Conservation (phyloP, 2,113 vertebrate genomes). For the Ondatra zibethicus region DNA sequence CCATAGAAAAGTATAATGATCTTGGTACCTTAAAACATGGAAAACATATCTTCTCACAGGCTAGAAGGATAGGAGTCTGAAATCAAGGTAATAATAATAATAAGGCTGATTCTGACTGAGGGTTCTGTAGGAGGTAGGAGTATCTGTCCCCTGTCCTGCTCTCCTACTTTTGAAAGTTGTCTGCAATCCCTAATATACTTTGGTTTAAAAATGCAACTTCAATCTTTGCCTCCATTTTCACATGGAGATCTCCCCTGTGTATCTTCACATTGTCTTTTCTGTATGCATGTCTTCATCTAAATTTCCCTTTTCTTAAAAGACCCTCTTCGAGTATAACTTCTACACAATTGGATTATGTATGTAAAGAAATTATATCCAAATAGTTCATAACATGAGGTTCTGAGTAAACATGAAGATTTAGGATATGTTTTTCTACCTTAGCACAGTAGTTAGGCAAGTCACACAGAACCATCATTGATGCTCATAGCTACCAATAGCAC, state of each 20-base stretch:
- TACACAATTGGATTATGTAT: neutral
- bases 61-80: neutral
- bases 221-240: neutral
- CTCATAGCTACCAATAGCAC: neutral
- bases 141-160: neutral
- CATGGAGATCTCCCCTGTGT: neutral
- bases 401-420: neutral
- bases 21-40: neutral
- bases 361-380: neutral
- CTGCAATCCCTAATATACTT: neutral
- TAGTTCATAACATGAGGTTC: neutral
- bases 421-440: neutral
- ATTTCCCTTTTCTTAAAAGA: neutral
- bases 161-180: neutral
- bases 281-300: neutral
- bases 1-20: neutral
- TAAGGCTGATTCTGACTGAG: neutral
- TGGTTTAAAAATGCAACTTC: neutral
- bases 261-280: neutral
- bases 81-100: neutral
- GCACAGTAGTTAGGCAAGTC: neutral
- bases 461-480: neutral
- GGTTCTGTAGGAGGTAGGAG: neutral
- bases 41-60: neutral
- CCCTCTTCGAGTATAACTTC: neutral